A percentile compares a stretch with the other conserved stretches of the same genome.
Evolutionary conservation across 2,113 vertebrate genomes (phyloP).

Genomic region (Sphyrna mokarran): DNA sequence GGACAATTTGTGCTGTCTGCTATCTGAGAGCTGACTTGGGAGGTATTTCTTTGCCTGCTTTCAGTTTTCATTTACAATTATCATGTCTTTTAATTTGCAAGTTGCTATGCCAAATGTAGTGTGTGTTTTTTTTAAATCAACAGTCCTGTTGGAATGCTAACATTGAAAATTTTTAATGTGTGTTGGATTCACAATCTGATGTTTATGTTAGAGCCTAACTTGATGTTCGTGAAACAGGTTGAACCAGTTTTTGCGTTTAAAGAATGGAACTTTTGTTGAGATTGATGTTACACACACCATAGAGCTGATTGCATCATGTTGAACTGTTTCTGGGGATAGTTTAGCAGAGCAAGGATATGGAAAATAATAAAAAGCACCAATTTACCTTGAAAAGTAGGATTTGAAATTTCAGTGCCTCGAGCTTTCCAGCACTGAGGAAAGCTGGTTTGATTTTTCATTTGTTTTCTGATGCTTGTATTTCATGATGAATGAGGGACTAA

Average conservation of each 20-base stretch:
- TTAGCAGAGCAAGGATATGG: neutral
- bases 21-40: neutral
- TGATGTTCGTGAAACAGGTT: neutral
- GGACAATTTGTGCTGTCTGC: neutral
- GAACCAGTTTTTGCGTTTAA: neutral
- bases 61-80: neutral
- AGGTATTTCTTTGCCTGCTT: neutral
- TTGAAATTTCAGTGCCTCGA: neutral
- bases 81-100: neutral
- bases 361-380: neutral
- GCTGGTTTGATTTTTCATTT: neutral
- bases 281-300: neutral
- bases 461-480: neutral
- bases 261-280: neutral
- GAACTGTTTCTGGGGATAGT: neutral
- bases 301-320: neutral
- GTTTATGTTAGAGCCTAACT: neutral
- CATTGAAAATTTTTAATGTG: neutral
- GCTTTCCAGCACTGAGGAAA: neutral
- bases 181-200: neutral
- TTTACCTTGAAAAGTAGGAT: neutral
- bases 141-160: neutral
- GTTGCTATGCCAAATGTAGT: neutral
- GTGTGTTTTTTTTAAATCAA: neutral
- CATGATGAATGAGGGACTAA: neutral